Evolutionary conservation across 2,113 vertebrate species (phyloP).

Genomic region (Plecotus auritus): DNA sequence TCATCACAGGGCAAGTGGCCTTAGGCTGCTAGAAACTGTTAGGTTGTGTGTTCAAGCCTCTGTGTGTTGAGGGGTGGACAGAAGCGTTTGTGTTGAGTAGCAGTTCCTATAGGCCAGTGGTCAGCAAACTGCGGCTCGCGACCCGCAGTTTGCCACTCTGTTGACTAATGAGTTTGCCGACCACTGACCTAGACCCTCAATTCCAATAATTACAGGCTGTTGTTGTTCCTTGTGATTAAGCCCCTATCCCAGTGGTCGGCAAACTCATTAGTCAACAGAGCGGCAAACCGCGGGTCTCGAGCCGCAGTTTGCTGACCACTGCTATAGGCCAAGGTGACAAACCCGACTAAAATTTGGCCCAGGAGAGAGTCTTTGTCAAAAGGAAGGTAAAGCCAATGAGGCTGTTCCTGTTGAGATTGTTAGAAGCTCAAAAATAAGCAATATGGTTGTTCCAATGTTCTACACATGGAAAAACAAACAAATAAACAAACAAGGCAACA

Average conservation of each 20-base stretch:
- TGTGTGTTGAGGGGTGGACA: background rate
- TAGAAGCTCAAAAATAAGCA: background rate
- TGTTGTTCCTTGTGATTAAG: no score
- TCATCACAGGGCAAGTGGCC: background rate
- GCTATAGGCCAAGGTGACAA: background rate
- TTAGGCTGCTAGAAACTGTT: background rate
- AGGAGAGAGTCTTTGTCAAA: background rate
- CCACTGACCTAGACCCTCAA: no score
- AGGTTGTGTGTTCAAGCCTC: background rate
- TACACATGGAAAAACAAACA: background rate
- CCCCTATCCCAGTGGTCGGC: no score
- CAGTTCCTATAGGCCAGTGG: background rate
- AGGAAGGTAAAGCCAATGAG: background rate
- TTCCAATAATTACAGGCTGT: no score
- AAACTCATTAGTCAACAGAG: no score
- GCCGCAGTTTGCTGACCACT: no score
- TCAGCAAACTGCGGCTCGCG: no score
- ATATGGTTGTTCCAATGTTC: background rate
- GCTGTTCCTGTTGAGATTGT: background rate
- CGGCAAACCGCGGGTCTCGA: no score
- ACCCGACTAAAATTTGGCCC: background rate
- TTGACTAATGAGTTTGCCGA: no score
- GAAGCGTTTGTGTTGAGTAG: background rate
- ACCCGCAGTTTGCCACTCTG: no score
- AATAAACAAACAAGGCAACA: background rate